phyloP scores from a whole-genome alignment of 2,888 invertebrate genomes.

The Actias luna region DNA sequence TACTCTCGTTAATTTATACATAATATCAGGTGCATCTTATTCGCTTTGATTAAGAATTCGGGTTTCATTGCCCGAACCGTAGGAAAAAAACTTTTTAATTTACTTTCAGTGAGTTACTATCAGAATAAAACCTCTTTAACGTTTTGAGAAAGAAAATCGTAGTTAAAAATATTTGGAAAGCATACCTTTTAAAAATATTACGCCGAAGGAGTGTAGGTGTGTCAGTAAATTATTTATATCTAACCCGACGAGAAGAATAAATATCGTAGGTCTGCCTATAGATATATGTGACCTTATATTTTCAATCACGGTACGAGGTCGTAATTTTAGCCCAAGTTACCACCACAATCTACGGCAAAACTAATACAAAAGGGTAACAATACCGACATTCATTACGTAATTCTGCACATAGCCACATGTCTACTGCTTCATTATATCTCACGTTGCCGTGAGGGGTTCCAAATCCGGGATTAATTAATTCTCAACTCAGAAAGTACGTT shows the following conservation, averaged over 20 bases:
- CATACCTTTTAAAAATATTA: not conserved
- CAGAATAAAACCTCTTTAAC: too few relatives aligned
- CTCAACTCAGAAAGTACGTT: constrained; percentile 48
- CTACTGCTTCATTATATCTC: constrained; percentile 51
- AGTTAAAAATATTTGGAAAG: too few relatives aligned
- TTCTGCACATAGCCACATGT: constrained; percentile 16
- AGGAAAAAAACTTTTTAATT: too few relatives aligned
- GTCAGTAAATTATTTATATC: too few relatives aligned
- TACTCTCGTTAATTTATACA: too few relatives aligned
- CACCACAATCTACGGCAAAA: constrained; percentile 14
- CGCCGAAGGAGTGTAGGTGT: not conserved
- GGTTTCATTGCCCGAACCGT: too few relatives aligned
- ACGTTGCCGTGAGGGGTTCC: constrained; percentile 53
- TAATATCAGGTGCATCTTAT: too few relatives aligned
- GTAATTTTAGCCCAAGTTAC: constrained; percentile 12
- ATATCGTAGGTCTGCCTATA: not conserved
- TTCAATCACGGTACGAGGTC: constrained; percentile 8
- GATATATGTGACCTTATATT: constrained; percentile 14
- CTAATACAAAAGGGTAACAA: constrained; percentile 19
- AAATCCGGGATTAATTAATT: constrained; percentile 68
- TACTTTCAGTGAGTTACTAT: too few relatives aligned
- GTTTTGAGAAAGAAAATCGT: too few relatives aligned
- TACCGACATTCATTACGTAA: constrained; percentile 18
- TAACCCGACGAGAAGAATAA: not conserved
- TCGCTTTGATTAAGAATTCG: too few relatives aligned